Base-by-base conservation (phyloP, 2,888 invertebrate genomes). In the Synergus umbraculus region DNA sequence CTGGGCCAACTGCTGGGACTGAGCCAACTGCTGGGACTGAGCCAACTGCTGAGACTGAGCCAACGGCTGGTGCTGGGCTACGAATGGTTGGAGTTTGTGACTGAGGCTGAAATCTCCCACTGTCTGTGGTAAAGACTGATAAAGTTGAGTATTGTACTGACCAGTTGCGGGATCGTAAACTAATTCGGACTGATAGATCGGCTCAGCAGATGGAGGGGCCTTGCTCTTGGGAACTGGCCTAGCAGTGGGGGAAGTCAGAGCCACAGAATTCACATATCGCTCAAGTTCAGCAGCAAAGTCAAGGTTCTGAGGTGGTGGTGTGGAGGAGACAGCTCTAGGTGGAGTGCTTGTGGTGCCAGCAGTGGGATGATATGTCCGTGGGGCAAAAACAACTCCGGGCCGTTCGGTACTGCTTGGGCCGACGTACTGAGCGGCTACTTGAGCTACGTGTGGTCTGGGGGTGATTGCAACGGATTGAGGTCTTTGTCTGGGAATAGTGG, bases 231-330 rank as follows among this genome's bases (percentile, higher is more conserved):
- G 78, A 76, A 85, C 82, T 64, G 93, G 92, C 43, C 85, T 85
- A 92, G 89, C 22, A 92, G 88, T 65, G 89, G 92, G 69, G 83
- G 73, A 73, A 86, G 82, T 92, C 73, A 73, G 37, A 22, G 89
- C 89, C 90, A 92, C 78, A 93, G 94, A 78, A 94, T 94, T 81
- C 93, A 94, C 83, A 94, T 93, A 84, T 92, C 93, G 82, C 82
- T 96, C 96, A 87, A 96, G 95, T 92, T 96, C 96, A 58, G 95
- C 95, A 80, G 96, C 96, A 84, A 96, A 96, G 91, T 96, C 95
- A 54, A 92, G 89, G 94, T 94, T 86, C 83, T 89, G 90, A 78
- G 93, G 84, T 76, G 86, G 84, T 82, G 82, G 87, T 7, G 89
- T 92, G 91, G 85, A 85, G 83, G 82, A 82, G 78, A 82, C 79